Evolutionary conservation across 1,140 invertebrate genomes (phyloP), one percentile per base, ranked within the genome.

Genomic region (Zaprionus capensis): DNA sequence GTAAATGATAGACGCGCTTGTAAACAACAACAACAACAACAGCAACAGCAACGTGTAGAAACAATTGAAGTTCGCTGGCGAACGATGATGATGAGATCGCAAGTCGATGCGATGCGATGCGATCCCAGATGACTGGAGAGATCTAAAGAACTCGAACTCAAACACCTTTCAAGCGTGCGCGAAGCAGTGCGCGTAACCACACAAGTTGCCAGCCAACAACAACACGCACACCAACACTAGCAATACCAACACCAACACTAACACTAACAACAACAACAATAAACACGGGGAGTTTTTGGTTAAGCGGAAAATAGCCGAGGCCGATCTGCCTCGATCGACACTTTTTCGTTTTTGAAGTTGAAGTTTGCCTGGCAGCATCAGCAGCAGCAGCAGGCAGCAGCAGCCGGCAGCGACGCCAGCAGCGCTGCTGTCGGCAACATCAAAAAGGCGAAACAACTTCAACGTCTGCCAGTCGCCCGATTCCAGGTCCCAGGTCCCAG

Each of bases 131-230:
- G 84, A 88, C 84, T 88, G 78, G 78, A 88, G 84, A 88, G 84
- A 88, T 88, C 84, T 90, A 88, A 88, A 88, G 84, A 88, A 90
- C 84, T 88, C 81, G 88, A 86, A 90, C 84, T 88, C 84, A 88
- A 88, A 88, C 84, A 88, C 84, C 81, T 88, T 88, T 88, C 84
- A 88, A 81, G 79, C 79, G 79, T 76, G 74, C 73, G 49, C 38
- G 20, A 22, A 71, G 77, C 38, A 76, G 61, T 34, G 31, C 77
- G 73, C 75, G 75, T 77, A 77, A 77, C 75, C 75, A 77, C 75
- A 77, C 75, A 77, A 77, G 75, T 77, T 77, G 70, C 67, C 74
- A 66, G 28, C 74, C 57, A 61, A 44, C 56, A 73, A 12, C 28
- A 69, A 49, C 44, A 67, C 20, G 20, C 26, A 62, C 49, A 71